Evolutionary conservation across 64 coral and sea anemone species (phyloP).

Genomic region (Montipora efflorescens): DNA sequence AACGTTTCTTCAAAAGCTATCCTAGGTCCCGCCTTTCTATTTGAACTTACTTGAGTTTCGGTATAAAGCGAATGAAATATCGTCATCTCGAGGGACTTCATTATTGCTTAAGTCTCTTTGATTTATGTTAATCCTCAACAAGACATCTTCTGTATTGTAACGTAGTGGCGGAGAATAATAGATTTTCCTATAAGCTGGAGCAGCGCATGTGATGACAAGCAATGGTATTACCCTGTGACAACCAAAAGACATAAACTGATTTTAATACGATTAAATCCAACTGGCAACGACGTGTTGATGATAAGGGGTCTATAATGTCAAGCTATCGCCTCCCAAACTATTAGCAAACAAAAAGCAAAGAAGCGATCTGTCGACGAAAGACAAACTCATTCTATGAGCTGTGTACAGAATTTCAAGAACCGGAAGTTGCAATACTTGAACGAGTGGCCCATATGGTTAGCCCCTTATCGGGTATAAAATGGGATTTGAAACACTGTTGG

Average conservation of each 20-base stretch:
- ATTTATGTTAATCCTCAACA: slow-evolving; percentile 9
- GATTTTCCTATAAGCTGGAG: slow-evolving; percentile 5
- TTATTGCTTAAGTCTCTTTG: slow-evolving; percentile 31
- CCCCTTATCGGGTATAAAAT: slow-evolving; percentile 15
- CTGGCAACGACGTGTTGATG: slow-evolving; percentile 61
- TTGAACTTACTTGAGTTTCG: not conserved
- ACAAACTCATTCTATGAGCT: not conserved
- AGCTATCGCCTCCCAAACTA: slow-evolving; percentile 61
- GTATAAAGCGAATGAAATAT: slow-evolving; percentile 34
- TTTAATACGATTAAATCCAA: slow-evolving; percentile 47
- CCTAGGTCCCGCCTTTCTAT: not conserved
- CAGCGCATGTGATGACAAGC: slow-evolving; percentile 31
- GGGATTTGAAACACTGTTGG: not conserved
- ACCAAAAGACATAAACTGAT: slow-evolving; percentile 56
- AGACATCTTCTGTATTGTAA: slow-evolving; percentile 18
- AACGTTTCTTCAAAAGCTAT: too few species aligned
- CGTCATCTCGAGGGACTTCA: slow-evolving; percentile 35
- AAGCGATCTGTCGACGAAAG: slow-evolving; percentile 21
- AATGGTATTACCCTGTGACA: slow-evolving; percentile 23
- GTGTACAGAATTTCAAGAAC: slow-evolving; percentile 42
- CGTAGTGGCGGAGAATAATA: slow-evolving; percentile 21
- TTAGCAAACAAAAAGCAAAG: slow-evolving; percentile 26
- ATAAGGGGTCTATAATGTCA: slow-evolving; percentile 35
- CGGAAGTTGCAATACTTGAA: slow-evolving; percentile 36
- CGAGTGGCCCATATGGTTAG: slow-evolving; percentile 31